These are phyloP conservation scores for Silurus meridionalis DNA, from an alignment of 2,113 vertebrate genomes.

Conservation along the genomic window DNA sequence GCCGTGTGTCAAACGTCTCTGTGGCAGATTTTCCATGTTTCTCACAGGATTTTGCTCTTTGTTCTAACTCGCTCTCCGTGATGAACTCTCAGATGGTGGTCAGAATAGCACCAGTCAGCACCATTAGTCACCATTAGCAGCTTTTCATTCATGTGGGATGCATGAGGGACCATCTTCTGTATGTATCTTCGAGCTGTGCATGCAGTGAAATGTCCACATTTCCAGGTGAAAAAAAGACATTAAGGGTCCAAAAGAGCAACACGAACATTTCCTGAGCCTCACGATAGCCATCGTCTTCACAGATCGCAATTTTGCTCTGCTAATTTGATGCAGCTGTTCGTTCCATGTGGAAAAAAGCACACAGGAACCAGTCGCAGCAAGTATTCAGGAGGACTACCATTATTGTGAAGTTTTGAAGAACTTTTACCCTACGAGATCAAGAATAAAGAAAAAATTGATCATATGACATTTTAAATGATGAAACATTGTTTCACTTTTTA, in stretches of 20 bases:
- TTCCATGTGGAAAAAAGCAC: background rate
- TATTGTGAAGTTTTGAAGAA: background rate
- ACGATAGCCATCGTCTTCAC: background rate
- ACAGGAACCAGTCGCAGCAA: background rate
- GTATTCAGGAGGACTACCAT: background rate
- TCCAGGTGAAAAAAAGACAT: background rate
- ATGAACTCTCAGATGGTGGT: too few species aligned
- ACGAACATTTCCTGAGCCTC: background rate
- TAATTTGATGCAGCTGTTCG: background rate
- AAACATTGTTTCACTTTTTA: too few species aligned
- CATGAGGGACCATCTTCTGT: background rate
- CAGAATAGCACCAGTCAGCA: too few species aligned
- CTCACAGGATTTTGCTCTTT: too few species aligned
- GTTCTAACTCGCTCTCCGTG: too few species aligned
- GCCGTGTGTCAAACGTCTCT: too few species aligned
- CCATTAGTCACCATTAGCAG: too few species aligned
- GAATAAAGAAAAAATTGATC: too few species aligned
- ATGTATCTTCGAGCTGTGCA: background rate
- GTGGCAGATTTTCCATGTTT: too few species aligned
- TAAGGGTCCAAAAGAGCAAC: background rate
- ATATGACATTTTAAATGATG: background rate
- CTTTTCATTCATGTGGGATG: background rate
- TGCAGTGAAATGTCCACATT: background rate
- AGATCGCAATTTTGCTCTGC: background rate
- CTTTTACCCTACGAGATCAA: too few species aligned